phyloP scores from a whole-genome alignment of 2,888 invertebrate genomes.

The Ormia ochracea region DNA sequence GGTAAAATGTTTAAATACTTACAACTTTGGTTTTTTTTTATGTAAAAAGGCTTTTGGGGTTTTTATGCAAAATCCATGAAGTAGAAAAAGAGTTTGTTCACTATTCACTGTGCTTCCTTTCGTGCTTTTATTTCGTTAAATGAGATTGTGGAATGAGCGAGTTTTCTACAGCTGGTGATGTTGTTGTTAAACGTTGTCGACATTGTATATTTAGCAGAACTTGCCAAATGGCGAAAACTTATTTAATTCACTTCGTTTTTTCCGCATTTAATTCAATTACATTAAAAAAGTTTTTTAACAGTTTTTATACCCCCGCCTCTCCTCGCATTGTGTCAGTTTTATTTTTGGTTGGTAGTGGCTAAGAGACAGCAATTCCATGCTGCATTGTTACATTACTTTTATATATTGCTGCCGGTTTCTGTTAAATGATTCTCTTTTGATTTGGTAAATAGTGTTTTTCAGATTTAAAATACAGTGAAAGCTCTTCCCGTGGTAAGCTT shows the following conservation, averaged over 20 bases:
- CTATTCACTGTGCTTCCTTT: constrained; percentile 20
- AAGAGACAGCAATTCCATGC: constrained; percentile 19
- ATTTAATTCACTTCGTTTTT: constrained; percentile 76
- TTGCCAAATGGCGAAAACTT: constrained; percentile 69
- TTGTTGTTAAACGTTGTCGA: constrained; percentile 62
- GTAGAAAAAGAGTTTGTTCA: constrained; percentile 63
- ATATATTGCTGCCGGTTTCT: constrained; percentile 43
- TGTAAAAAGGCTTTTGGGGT: constrained; percentile 34
- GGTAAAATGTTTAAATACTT: constrained; percentile 61
- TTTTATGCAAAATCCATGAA: constrained; percentile 66
- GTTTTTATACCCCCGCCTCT: constrained; percentile 11
- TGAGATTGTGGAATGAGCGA: background rate
- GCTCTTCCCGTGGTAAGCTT: background rate
- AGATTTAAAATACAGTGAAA: constrained; percentile 34
- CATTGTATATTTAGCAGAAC: constrained; percentile 61
- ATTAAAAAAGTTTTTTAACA: constrained; percentile 67
- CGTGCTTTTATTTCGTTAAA: background rate
- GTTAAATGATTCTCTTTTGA: constrained; percentile 62
- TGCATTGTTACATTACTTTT: constrained; percentile 33
- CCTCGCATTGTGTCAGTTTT: constrained; percentile 36
- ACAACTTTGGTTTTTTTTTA: constrained; percentile 33
- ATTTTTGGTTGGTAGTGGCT: background rate
- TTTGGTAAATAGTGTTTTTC: constrained; percentile 57
- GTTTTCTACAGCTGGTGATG: constrained; percentile 27
- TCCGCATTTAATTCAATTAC: constrained; percentile 76